phyloP scores from a whole-genome alignment of 2,888 invertebrate genomes.

The Caenorhabditis angaria region DNA sequence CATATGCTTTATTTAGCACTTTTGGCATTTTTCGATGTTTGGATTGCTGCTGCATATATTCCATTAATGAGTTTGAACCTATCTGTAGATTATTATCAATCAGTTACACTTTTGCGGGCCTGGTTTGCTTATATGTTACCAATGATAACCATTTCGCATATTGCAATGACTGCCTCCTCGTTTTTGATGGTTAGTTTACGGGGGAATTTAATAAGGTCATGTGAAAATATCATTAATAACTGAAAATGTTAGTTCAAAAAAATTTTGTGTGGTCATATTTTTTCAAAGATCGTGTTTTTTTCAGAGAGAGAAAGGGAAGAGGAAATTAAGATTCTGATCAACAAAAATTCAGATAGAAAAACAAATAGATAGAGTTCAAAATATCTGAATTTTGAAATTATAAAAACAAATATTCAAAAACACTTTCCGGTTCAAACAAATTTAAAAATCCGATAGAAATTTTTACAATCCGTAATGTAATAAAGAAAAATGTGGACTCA shows the following conservation, averaged over 20 bases:
- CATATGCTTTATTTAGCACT: conserved; percentile 64
- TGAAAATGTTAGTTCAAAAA: no score
- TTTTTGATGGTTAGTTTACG: conserved; percentile 60
- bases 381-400: no score
- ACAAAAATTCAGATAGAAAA: no score
- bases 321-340: no score
- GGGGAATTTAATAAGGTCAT: no score
- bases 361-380: no score
- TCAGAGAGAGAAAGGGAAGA: no score
- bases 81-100: conserved; percentile 52
- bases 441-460: no score
- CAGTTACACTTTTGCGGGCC: conserved; percentile 55
- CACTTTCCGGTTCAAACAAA: no score
- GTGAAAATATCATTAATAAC: no score
- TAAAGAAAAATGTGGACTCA: neutral
- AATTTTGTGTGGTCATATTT: no score
- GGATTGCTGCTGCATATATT: conserved; percentile 63
- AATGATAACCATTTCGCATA: conserved; percentile 69
- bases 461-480: neutral
- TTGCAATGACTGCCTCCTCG: conserved; percentile 68
- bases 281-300: neutral
- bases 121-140: conserved; percentile 70
- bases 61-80: conserved; percentile 64
- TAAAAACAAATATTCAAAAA: no score
- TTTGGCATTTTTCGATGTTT: conserved; percentile 64